Conservation (phyloP, 2,113 vertebrate genomes). For the Cairina moschata region DNA sequence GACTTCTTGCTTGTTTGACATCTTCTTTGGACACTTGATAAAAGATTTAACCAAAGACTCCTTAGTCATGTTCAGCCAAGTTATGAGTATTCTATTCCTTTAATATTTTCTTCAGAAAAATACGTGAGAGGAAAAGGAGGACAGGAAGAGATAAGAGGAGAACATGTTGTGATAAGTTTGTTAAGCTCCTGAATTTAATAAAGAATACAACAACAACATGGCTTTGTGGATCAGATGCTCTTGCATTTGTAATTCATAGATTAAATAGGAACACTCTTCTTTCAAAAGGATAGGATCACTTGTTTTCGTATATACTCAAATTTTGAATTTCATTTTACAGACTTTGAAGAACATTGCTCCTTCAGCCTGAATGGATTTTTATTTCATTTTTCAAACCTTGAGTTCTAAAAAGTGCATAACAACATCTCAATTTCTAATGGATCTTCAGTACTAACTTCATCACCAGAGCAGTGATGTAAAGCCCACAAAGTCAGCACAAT, state of each 20-base stretch:
- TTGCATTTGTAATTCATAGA: slow-evolving; percentile 18
- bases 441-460: not conserved
- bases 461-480: not conserved
- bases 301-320: not conserved
- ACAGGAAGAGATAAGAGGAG: slow-evolving; percentile 9
- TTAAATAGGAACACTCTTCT: not conserved
- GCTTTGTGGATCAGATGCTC: not conserved
- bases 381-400: not conserved
- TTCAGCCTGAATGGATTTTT: slow-evolving; percentile 14
- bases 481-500: not conserved
- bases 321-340: slow-evolving; percentile 1
- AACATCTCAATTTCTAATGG: not conserved
- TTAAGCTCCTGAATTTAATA: slow-evolving; percentile 39
- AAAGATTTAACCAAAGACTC: not conserved
- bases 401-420: not conserved
- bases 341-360: not conserved
- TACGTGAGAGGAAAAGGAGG: not conserved
- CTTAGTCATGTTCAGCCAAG: not conserved
- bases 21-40: not conserved
- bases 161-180: slow-evolving; percentile 19
- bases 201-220: not conserved
- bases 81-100: not conserved
- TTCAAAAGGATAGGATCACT: not conserved
- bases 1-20: not conserved
- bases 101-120: slow-evolving; percentile 10